Evolutionary conservation across 2,888 invertebrate species (phyloP), one percentile per base, ranked within the genome.

Genomic region (Acrobasis consociella): DNA sequence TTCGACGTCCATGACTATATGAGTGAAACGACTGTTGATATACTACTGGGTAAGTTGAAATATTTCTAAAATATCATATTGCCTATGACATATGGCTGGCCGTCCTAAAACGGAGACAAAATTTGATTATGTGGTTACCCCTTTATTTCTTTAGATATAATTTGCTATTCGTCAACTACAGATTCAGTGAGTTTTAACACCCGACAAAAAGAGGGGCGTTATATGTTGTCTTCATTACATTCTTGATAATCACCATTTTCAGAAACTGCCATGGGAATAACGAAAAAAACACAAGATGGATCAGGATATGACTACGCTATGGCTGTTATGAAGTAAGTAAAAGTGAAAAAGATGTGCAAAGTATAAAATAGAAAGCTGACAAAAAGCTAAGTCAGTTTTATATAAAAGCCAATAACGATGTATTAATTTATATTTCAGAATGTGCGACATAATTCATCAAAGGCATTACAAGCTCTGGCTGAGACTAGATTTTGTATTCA

Each of bases 211-310:
- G n/a, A n/a, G n/a, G n/a, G n/a, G n/a, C n/a, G n/a, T n/a, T n/a
- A 13, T 1, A 5, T 42, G 42, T 1, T 9, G 10, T 13, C 13
- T 42, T 46, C 7, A 10, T 11, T 11, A 22, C 9, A 51, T 51
- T 11, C 10, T 5, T 17, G 5, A 9, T 16, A 17, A 17, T 15
- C 17, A 17, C 8, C 9, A 11, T 22, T 89, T 88, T 17, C 82
- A 94, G 96, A 97, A 90, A 97, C 97, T 13, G 97, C 96, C 0
- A 97, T 97, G 97, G 97, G 97, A 31, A 95, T 96, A 0, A 95
- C 95, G 63, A 96, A 95, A 78, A 94, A 94, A 70, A 95, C 95
- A 49, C 95, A 96, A 83, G 94, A 95, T 78, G 93, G 94, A 81
- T 87, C 94, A 74, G 96, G 96, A 60, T 96, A 94, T 76, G 96